Evolutionary conservation across 2,888 invertebrate species (phyloP).

Genomic region (Germaria angustata): DNA sequence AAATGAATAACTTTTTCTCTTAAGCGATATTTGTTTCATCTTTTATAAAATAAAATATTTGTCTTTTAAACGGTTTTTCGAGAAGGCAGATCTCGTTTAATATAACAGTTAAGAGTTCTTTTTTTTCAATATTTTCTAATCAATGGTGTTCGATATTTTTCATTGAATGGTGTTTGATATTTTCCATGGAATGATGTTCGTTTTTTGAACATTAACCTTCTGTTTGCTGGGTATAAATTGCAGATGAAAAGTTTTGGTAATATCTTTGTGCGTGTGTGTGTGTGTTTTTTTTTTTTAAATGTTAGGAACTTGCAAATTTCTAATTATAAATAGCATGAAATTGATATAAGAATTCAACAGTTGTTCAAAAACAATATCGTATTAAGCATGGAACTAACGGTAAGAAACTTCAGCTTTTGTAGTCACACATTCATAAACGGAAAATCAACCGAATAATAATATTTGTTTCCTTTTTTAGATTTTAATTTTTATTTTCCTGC

Average conservation of each 20-base stretch:
- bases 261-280: not conserved
- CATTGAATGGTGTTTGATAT: too few relatives aligned
- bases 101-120: too few relatives aligned
- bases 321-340: slow-evolving; percentile 49
- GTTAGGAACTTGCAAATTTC: not conserved
- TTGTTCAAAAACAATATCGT: not conserved
- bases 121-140: too few relatives aligned
- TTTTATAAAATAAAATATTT: too few relatives aligned
- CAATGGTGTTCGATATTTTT: too few relatives aligned
- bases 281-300: slow-evolving; percentile 8
- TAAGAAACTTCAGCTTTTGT: not conserved
- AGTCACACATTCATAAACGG: not conserved
- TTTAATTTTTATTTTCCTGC: slow-evolving; percentile 19
- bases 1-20: too few relatives aligned
- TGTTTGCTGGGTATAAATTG: not conserved
- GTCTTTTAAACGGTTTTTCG: too few relatives aligned
- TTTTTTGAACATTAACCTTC: too few relatives aligned
- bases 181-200: too few relatives aligned
- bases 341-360: not conserved
- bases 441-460: too few relatives aligned
- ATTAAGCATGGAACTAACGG: slow-evolving; percentile 41
- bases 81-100: too few relatives aligned
- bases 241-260: slow-evolving; percentile 38
- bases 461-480: not conserved
- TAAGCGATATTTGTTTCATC: too few relatives aligned